Evolutionary conservation across 2,888 invertebrate genomes (phyloP).

Genomic region (Meta bourneti): DNA sequence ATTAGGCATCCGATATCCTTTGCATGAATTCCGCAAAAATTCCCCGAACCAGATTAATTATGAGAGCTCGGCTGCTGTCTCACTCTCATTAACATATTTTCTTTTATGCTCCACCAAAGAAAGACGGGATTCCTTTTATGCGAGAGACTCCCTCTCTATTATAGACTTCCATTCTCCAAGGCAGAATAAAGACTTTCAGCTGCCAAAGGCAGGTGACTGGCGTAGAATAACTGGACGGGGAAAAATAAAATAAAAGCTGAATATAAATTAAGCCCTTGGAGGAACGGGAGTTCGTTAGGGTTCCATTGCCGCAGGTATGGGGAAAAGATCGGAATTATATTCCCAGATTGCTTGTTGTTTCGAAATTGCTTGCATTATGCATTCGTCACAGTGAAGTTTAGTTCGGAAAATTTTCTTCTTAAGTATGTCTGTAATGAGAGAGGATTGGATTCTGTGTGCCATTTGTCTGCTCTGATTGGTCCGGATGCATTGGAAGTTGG

Average conservation of each 20-base stretch:
- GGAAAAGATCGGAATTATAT: neutral
- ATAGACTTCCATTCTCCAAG: neutral
- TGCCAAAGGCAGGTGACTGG: constrained; percentile 40
- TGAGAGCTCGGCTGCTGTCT: neutral
- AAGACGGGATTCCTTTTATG: constrained; percentile 20
- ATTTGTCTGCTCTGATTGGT: neutral
- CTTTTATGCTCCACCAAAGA: constrained; percentile 11
- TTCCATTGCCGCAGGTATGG: neutral
- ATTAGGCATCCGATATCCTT: constrained; percentile 23
- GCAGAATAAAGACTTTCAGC: constrained; percentile 1
- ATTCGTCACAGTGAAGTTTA: neutral
- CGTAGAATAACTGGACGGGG: neutral
- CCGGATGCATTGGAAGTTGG: no score
- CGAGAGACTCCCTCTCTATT: neutral
- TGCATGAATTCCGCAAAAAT: constrained; percentile 7
- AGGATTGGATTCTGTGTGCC: neutral
- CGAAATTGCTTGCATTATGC: neutral
- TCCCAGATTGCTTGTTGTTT: neutral
- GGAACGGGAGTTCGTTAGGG: constrained; percentile 5
- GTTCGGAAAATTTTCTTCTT: neutral
- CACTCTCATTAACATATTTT: constrained; percentile 37
- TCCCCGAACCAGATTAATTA: constrained; percentile 41
- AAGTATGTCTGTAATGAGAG: neutral
- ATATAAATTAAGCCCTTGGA: neutral
- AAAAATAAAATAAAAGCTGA: constrained; percentile 10